Conservation (phyloP, 2,797 vertebrate species). For the Crossoptilon crossoptilon region DNA sequence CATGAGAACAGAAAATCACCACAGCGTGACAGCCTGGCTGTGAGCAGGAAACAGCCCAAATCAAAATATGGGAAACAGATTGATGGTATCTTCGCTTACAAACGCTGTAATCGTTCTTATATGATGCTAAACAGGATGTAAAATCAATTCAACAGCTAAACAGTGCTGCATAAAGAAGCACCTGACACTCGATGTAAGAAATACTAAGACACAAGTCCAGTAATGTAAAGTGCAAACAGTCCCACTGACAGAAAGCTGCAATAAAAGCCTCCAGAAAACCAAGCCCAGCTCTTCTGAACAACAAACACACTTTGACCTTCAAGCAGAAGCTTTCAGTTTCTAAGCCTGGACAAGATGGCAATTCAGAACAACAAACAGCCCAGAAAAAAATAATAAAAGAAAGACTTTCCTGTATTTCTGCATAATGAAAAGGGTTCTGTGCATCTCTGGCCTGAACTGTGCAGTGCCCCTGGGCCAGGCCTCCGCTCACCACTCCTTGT, state of each 20-base stretch:
- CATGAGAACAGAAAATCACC: neutral
- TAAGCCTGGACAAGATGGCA: neutral
- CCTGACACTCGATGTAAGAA: neutral
- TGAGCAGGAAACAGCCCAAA: neutral
- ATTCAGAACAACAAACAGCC: neutral
- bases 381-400: neutral
- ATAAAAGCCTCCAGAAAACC: neutral
- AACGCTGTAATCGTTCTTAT: no score
- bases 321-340: neutral
- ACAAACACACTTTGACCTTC: neutral
- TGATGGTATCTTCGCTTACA: neutral
- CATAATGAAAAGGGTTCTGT: constrained; percentile 74
- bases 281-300: neutral
- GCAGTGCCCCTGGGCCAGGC: constrained; percentile 51
- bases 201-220: neutral
- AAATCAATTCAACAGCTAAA: no score
- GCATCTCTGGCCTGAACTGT: constrained; percentile 69
- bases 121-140: neutral
- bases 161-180: neutral
- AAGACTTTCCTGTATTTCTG: constrained; percentile 67
- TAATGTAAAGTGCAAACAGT: neutral
- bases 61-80: neutral
- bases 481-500: constrained; percentile 73
- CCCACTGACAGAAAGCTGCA: neutral
- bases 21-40: no score